Evolutionary conservation across 2,888 invertebrate species (phyloP).

Genomic region (Microchrysa polita): DNA sequence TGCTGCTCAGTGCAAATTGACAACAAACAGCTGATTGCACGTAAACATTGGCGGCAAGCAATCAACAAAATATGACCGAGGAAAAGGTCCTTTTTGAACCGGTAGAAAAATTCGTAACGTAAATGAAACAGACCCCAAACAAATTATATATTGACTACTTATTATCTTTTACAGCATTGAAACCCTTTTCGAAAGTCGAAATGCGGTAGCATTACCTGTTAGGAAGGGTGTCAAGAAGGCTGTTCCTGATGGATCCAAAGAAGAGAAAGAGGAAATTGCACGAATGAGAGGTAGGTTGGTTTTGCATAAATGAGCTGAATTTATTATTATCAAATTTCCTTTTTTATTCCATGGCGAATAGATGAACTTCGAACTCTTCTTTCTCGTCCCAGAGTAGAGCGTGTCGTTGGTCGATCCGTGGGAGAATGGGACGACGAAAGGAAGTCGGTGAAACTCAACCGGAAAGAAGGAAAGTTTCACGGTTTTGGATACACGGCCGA

Average conservation of each 20-base stretch:
- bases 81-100: constrained; percentile 11
- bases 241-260: constrained; percentile 26
- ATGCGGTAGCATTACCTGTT: not conserved
- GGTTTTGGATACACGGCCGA: constrained; percentile 58
- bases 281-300: constrained; percentile 25
- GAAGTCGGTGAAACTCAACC: constrained; percentile 57
- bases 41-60: too few species aligned
- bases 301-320: not conserved
- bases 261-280: constrained; percentile 37
- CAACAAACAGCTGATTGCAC: not conserved
- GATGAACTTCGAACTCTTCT: constrained; percentile 56
- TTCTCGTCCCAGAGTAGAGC: constrained; percentile 58
- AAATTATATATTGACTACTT: not conserved
- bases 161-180: constrained; percentile 12
- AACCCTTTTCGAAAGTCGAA: constrained; percentile 18
- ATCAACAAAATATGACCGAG: constrained; percentile 19
- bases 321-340: too few species aligned
- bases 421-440: constrained; percentile 57
- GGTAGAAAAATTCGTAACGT: constrained; percentile 35
- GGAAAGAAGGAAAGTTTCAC: constrained; percentile 61
- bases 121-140: not conserved
- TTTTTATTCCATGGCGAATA: constrained; percentile 48
- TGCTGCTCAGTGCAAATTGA: not conserved
- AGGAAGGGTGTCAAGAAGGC: constrained; percentile 40
- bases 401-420: constrained; percentile 56